Evolutionary conservation across 2,888 invertebrate genomes (phyloP), one percentile per base, ranked within the genome.

Genomic region (Pheosia gnoma): DNA sequence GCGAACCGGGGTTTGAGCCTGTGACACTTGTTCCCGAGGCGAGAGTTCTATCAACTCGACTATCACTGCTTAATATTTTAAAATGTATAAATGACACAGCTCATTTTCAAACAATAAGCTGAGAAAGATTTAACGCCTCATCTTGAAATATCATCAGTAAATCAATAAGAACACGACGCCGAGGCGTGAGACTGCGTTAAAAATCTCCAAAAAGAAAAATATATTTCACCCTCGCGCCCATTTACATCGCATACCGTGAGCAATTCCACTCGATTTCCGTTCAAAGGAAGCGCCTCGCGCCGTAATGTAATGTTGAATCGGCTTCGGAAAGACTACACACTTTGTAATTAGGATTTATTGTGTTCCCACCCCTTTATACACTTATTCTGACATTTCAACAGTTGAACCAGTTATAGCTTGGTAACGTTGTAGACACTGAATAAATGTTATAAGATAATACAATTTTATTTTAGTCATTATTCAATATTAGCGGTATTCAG

Each of bases 221-320:
- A 66, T 75, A 77, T 77, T 67, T 66, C 68, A 66, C 68, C 66
- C 70, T 73, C 60, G 71, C 39, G 37, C 13, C 68, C 68, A 66
- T 71, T 63, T 65, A 71, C 72, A 70, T 66, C 70, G 75, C 75
- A 75, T 76, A 71, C 77, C 76, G 65, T 68, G 59, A 79, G 74
- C 75, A 78, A 76, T 83, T 83, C 77, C 73, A 70, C 68, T 77
- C 80, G 75, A 83, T 84, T 85, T 84, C 80, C 81, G 75, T 61
- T 64, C 54, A 75, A 71, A 71, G 77, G 78, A 76, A 79, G 68
- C 39, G 8, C 39, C 52, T 63, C 61, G 61, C 58, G 62, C 58
- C 58, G 70, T 72, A 79, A 80, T 76, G 71, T 73, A 74, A 80
- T 74, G 74, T 77, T 75, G 74, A 81, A 77, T 79, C 76, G 74